Percentiles rank a stretch among this genome's conserved stretches.
Conservation (phyloP, 2,113 vertebrate genomes). For the Planiliza haematocheilus region DNA sequence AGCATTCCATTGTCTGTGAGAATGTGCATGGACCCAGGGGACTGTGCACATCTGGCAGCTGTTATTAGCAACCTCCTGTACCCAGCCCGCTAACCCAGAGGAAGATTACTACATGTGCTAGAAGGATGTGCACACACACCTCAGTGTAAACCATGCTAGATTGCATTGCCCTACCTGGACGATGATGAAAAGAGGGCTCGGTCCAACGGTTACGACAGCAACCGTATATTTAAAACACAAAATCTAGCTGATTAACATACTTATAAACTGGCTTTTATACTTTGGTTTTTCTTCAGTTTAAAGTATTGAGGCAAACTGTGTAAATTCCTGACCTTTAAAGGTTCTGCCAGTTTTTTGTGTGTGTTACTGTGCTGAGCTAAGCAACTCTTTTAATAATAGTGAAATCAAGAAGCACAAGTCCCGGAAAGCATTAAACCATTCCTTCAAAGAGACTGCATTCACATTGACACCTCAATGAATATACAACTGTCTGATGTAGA, state of each 20-base stretch:
- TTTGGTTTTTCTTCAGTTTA: too few species aligned
- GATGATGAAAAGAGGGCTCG: not conserved
- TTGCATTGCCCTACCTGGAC: slow-evolving; percentile 5
- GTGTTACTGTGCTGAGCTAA: too few species aligned
- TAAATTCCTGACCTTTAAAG: not conserved
- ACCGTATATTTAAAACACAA: not conserved
- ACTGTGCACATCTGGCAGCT: slow-evolving; percentile 86
- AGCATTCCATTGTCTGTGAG: slow-evolving; percentile 88
- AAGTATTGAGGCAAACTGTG: too few species aligned
- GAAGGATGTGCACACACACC: slow-evolving; percentile 52
- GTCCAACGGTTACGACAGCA: too few species aligned
- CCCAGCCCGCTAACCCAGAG: slow-evolving; percentile 19
- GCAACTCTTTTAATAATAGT: too few species aligned
- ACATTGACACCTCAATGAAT: not conserved
- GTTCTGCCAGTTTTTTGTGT: not conserved
- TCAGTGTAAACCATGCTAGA: slow-evolving; percentile 47
- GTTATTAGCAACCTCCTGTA: slow-evolving; percentile 79
- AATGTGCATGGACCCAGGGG: slow-evolving; percentile 80
- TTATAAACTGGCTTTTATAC: too few species aligned
- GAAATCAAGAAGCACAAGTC: not conserved
- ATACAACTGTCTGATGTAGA: not conserved
- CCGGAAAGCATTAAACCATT: not conserved
- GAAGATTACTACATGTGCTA: slow-evolving; percentile 50
- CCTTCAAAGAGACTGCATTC: not conserved
- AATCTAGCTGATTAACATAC: too few species aligned